Conservation (phyloP, 2,113 vertebrate species). For the Antidorcas marsupialis region DNA sequence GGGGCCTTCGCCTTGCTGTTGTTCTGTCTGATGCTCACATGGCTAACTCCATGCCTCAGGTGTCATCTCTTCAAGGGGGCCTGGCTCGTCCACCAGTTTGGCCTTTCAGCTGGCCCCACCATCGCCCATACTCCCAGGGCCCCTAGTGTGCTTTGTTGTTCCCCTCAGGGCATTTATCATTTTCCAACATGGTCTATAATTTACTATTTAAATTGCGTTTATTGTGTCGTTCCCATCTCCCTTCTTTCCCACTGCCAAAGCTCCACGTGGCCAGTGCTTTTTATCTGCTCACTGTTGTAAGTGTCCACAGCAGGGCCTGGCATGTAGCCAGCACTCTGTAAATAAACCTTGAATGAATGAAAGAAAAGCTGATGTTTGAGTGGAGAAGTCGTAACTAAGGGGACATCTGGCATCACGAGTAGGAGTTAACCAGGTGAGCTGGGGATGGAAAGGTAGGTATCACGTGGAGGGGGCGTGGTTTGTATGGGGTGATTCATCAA, state of each 20-base stretch:
- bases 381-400: neutral
- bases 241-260: neutral
- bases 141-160: neutral
- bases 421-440: neutral
- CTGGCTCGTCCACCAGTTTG: neutral
- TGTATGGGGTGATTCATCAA: neutral
- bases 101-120: neutral
- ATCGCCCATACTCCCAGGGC: fast-evolving
- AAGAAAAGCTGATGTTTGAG: neutral
- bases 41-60: too few relatives aligned
- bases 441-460: neutral
- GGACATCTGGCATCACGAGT: neutral
- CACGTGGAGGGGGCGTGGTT: neutral
- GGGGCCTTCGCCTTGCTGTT: neutral
- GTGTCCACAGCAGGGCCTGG: neutral
- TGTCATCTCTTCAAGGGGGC: neutral
- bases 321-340: neutral
- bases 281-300: neutral
- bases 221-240: neutral
- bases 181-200: neutral
- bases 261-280: neutral
- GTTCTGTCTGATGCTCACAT: too few relatives aligned
- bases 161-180: neutral
- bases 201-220: neutral
- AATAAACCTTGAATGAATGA: neutral